Percentiles rank a stretch among this genome's conserved stretches.
Conservation (phyloP, 2,888 invertebrate species). For the Sinentomon sp. region DNA sequence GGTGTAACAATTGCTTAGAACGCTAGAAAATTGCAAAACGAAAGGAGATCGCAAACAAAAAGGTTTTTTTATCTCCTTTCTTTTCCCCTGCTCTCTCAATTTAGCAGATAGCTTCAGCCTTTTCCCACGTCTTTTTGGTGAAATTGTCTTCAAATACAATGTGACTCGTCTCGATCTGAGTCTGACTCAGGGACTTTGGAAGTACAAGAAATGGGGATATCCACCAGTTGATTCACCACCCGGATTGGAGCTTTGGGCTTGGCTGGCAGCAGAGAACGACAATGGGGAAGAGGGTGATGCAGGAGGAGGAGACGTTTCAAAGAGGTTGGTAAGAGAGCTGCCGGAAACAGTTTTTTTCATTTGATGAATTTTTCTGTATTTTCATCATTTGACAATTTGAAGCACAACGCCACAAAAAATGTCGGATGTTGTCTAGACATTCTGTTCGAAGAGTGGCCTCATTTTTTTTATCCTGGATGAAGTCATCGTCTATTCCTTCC, state of each 20-base stretch:
- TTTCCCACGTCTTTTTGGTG: conserved; percentile 65
- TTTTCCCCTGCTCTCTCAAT: too few relatives aligned
- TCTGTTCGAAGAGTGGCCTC: too few relatives aligned
- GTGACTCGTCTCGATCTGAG: conserved; percentile 74
- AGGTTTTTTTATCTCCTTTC: too few relatives aligned
- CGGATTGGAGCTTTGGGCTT: conserved; percentile 79
- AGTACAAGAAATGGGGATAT: conserved; percentile 79
- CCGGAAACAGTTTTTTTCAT: too few relatives aligned
- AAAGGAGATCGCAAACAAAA: too few relatives aligned
- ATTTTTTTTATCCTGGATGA: too few relatives aligned
- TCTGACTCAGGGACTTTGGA: conserved; percentile 81
- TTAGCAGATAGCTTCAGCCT: too few relatives aligned
- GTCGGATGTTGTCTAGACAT: too few relatives aligned
- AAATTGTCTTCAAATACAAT: conserved; percentile 52
- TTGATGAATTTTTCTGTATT: not conserved
- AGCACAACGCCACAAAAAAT: too few relatives aligned
- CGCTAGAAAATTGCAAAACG: too few relatives aligned
- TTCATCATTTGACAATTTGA: conserved; percentile 3
- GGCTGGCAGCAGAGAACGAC: conserved; percentile 57
- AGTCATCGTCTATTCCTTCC: too few relatives aligned
- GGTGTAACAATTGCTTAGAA: too few relatives aligned
- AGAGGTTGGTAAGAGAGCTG: not conserved
- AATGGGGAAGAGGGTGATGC: not conserved
- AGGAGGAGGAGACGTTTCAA: not conserved
- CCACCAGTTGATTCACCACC: conserved; percentile 67